These are phyloP conservation scores for Gymnarchus niloticus DNA, from an alignment of 2,113 vertebrate genomes.

Conservation along the genomic window DNA sequence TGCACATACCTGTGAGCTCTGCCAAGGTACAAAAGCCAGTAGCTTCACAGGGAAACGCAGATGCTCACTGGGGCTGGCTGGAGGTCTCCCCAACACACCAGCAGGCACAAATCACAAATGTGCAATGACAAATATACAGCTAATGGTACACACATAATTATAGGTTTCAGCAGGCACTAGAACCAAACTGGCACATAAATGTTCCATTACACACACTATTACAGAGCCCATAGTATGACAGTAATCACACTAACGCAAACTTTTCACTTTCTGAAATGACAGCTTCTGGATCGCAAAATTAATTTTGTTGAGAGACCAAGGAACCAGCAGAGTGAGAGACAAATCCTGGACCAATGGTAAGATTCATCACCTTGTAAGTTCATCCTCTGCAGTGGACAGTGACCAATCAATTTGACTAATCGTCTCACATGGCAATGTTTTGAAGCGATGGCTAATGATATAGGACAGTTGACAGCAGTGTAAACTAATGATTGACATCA, in stretches of 20 bases:
- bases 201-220: background rate
- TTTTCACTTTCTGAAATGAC: too few species aligned
- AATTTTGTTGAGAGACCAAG: background rate
- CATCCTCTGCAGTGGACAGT: background rate
- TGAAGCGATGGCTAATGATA: background rate
- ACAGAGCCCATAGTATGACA: background rate
- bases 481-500: background rate
- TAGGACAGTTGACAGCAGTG: too few species aligned
- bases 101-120: constrained; percentile 8
- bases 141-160: background rate
- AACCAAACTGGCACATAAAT: background rate
- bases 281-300: background rate
- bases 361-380: background rate
- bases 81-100: constrained; percentile 16
- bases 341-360: background rate
- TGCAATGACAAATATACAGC: background rate
- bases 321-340: background rate
- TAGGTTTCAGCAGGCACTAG: background rate
- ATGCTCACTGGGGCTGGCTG: constrained; percentile 12
- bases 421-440: too few species aligned
- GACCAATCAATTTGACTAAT: background rate
- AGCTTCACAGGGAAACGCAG: constrained; percentile 1
- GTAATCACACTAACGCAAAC: too few species aligned
- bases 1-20: constrained; percentile 61
- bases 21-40: constrained; percentile 56